A percentile compares a stretch with the other conserved stretches of the same genome.
These are phyloP conservation scores for Rhagologus leucostigma DNA, from an alignment of 2,113 vertebrate genomes.

Conservation along the genomic window DNA sequence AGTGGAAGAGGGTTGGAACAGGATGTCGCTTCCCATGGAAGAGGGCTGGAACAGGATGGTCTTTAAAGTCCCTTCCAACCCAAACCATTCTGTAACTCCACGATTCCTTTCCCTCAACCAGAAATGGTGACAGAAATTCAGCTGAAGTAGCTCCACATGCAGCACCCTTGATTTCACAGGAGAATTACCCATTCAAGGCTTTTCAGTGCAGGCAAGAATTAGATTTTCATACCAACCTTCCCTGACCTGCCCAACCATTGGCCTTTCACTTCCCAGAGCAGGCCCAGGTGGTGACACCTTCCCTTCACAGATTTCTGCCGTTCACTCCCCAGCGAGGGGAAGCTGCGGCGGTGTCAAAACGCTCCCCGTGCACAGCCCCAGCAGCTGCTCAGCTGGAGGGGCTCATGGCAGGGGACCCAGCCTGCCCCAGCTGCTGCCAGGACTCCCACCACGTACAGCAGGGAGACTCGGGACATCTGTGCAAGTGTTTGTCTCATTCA, in stretches of 20 bases:
- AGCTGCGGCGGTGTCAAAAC: not conserved
- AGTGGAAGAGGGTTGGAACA: not conserved
- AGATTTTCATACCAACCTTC: conserved; percentile 47
- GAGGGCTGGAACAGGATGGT: not conserved
- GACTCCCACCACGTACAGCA: not conserved
- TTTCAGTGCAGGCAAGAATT: conserved; percentile 44
- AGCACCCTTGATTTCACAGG: conserved; percentile 48
- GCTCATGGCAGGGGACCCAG: not conserved
- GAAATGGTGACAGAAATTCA: conserved; percentile 29
- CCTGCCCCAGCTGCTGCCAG: not conserved
- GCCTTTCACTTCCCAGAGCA: conserved; percentile 28
- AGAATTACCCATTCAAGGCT: conserved; percentile 49
- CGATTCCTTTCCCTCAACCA: not conserved
- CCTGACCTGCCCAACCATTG: conserved; percentile 42
- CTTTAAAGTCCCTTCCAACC: not conserved
- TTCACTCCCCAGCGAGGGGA: not conserved
- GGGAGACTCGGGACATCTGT: not conserved
- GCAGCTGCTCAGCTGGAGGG: not conserved
- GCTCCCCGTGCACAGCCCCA: not conserved
- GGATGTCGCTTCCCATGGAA: not conserved
- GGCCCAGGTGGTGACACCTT: conserved; percentile 28
- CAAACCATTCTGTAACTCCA: not conserved
- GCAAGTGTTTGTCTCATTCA: not conserved
- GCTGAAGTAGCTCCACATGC: not conserved
- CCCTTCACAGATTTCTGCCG: not conserved